These are phyloP conservation scores for Drosophila ficusphila DNA, from an alignment of 1,140 invertebrate genomes.

Conservation along the genomic window DNA sequence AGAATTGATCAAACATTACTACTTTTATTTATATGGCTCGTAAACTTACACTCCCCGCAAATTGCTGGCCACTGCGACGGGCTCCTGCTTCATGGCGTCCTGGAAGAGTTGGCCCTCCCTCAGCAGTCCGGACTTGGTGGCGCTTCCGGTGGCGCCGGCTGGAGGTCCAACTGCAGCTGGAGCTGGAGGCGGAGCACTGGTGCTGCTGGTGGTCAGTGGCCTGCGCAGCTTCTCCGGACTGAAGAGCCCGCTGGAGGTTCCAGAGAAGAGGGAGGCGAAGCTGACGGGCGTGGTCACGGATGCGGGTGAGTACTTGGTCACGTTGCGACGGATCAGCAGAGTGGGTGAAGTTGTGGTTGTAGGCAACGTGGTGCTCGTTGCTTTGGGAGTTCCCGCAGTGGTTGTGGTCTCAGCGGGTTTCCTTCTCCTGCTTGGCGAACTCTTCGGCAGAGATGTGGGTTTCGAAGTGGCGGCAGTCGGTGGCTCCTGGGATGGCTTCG, in stretches of 20 bases:
- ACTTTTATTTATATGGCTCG: not conserved
- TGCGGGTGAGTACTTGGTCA: constrained; percentile 47
- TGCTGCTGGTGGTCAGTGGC: constrained; percentile 36
- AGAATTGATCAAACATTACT: too few species aligned
- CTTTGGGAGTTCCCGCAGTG: not conserved
- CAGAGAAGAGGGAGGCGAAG: constrained; percentile 63
- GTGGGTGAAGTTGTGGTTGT: constrained; percentile 12
- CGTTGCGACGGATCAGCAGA: constrained; percentile 42
- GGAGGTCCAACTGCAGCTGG: not conserved
- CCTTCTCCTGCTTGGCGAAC: constrained; percentile 11
- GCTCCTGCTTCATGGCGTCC: constrained; percentile 87
- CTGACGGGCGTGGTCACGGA: constrained; percentile 49
- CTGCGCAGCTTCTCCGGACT: constrained; percentile 39
- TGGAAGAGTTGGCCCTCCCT: constrained; percentile 86
- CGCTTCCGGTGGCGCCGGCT: constrained; percentile 9
- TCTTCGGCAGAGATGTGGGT: constrained; percentile 8
- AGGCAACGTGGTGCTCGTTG: not conserved
- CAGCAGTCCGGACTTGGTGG: constrained; percentile 53
- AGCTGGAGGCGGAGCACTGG: constrained; percentile 10
- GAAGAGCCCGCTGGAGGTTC: constrained; percentile 26
- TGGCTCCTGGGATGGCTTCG: constrained; percentile 6
- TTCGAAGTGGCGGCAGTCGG: constrained; percentile 3
- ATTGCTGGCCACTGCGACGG: constrained; percentile 86
- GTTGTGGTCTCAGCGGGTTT: constrained; percentile 24
- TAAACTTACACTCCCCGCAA: constrained; percentile 90